A percentile compares a stretch with the other conserved stretches of the same genome.
These are phyloP conservation scores for Montipora capitata DNA, from an alignment of 92 coral and sea anemone species.

Conservation along the genomic window DNA sequence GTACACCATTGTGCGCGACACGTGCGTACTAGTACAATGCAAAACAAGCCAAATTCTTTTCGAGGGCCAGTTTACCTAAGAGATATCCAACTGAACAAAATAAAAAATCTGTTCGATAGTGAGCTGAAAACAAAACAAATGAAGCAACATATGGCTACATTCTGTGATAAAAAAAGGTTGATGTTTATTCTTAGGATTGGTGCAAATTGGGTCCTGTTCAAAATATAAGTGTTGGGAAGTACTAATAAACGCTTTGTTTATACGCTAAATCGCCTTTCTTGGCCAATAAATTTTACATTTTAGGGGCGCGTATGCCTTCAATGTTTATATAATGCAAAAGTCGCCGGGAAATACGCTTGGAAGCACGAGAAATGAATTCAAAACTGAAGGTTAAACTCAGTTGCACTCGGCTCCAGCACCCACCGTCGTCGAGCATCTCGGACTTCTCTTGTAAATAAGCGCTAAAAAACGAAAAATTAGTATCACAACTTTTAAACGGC, in stretches of 20 bases:
- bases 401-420: too few species aligned
- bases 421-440: too few species aligned
- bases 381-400: neutral
- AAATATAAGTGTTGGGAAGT: slow-evolving; percentile 22
- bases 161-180: slow-evolving; percentile 29
- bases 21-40: slow-evolving; percentile 42
- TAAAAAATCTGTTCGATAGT: slow-evolving; percentile 28
- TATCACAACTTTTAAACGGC: too few species aligned
- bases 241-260: slow-evolving; percentile 26
- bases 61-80: slow-evolving; percentile 27
- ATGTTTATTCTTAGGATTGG: slow-evolving; percentile 22
- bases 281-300: neutral
- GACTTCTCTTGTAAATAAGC: too few species aligned
- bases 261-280: neutral
- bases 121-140: slow-evolving; percentile 24
- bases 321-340: neutral
- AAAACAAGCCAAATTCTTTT: slow-evolving; percentile 32
- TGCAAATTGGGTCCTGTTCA: slow-evolving; percentile 27
- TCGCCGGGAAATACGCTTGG: neutral
- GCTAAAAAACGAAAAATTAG: too few species aligned
- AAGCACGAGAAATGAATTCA: neutral
- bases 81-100: slow-evolving; percentile 41
- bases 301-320: neutral
- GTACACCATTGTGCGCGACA: slow-evolving; percentile 56
- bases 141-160: slow-evolving; percentile 49